Evolutionary conservation across 2,113 vertebrate genomes (phyloP).

Genomic region (Podocnemis expansa): DNA sequence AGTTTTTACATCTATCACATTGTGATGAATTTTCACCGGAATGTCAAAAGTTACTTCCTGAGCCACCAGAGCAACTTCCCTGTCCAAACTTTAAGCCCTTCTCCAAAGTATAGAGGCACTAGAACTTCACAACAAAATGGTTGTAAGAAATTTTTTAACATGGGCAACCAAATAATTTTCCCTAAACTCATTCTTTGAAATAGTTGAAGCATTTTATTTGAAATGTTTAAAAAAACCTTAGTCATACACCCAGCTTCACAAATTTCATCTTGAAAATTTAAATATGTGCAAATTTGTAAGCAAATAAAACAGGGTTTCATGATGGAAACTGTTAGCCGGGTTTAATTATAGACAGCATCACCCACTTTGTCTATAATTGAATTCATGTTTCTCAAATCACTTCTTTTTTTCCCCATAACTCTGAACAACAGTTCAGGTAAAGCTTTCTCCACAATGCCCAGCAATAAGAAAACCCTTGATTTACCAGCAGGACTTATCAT

Average conservation of each 20-base stretch:
- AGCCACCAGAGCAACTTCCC: no score
- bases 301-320: constrained; percentile 9
- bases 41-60: no score
- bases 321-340: no score
- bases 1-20: no score
- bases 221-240: constrained; percentile 3
- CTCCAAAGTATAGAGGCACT: not conserved
- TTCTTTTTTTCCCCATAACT: not conserved
- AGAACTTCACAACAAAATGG: not conserved
- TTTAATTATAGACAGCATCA: constrained; percentile 11
- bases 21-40: no score
- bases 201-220: rapidly evolving
- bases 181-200: constrained; percentile 24
- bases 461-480: not conserved
- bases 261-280: not conserved
- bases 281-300: not conserved
- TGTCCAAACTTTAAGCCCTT: not conserved
- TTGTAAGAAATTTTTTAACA: constrained; percentile 36
- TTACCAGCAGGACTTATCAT: not conserved
- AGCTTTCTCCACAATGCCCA: not conserved
- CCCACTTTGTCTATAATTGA: not conserved
- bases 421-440: not conserved
- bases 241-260: not conserved
- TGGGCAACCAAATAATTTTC: not conserved
- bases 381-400: not conserved